These are phyloP conservation scores for Adrianichthys oophorus DNA, from an alignment of 2,797 vertebrate species.

Conservation along the genomic window DNA sequence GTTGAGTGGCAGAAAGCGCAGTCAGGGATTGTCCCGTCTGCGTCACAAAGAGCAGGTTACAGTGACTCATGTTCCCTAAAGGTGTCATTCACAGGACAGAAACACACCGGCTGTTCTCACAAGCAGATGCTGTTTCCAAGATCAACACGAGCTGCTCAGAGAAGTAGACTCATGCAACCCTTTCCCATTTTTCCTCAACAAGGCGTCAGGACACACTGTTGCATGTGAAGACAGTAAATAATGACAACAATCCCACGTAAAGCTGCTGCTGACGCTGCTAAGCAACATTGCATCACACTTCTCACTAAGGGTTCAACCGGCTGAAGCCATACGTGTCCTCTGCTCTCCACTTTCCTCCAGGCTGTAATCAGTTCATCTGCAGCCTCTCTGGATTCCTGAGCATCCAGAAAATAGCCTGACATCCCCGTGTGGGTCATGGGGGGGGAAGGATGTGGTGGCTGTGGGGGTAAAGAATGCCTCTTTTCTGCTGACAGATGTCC, in stretches of 20 bases:
- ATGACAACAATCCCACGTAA: constrained; percentile 16
- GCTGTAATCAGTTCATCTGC: constrained; percentile 56
- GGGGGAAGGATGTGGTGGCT: constrained; percentile 74
- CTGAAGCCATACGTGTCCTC: constrained; percentile 31
- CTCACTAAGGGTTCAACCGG: constrained; percentile 34
- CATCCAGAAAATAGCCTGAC: constrained; percentile 47
- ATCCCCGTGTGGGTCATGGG: constrained; percentile 38
- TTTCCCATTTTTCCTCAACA: constrained; percentile 38
- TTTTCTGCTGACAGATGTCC: constrained; percentile 73
- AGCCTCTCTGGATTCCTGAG: constrained; percentile 56
- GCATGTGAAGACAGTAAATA: constrained; percentile 26
- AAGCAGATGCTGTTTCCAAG: constrained; percentile 29
- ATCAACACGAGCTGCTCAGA: constrained; percentile 8
- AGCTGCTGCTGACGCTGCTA: constrained; percentile 2
- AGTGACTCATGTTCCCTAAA: no score
- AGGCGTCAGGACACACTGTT: constrained; percentile 18
- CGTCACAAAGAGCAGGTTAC: no score
- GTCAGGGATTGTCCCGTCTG: no score
- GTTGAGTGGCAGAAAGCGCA: no score
- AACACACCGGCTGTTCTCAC: no score
- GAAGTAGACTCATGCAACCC: constrained; percentile 25
- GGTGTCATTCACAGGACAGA: no score
- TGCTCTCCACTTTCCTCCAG: constrained; percentile 58
- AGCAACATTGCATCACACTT: constrained; percentile 27
- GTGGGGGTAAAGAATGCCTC: constrained; percentile 57